Percentiles rank a stretch among this genome's conserved stretches.
These are phyloP conservation scores for Leptinotarsa undecemlineata DNA, from an alignment of 1,140 invertebrate species.

Conservation along the genomic window DNA sequence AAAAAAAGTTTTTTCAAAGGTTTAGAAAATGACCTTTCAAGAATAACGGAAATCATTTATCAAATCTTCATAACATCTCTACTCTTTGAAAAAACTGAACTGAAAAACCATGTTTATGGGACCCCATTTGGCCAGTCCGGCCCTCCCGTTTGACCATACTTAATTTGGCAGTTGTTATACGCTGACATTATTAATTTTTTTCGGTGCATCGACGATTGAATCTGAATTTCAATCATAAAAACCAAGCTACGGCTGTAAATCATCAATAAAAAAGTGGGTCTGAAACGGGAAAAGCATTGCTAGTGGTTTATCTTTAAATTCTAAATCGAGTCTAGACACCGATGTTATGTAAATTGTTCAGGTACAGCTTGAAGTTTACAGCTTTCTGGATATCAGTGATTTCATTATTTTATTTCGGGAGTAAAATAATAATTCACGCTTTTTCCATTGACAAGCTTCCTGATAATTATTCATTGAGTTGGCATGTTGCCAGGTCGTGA, in stretches of 20 bases:
- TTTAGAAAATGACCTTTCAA: too few relatives aligned
- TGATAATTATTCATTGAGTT: too few relatives aligned
- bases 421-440: too few relatives aligned
- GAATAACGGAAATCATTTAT: too few relatives aligned
- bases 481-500: too few relatives aligned
- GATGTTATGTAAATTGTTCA: neutral
- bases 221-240: constrained; percentile 5
- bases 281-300: neutral
- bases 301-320: constrained; percentile 1
- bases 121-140: neutral
- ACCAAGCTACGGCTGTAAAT: neutral
- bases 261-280: neutral
- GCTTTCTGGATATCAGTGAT: too few relatives aligned
- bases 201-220: neutral
- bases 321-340: neutral
- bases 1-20: too few relatives aligned
- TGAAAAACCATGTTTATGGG: too few relatives aligned
- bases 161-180: neutral
- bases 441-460: too few relatives aligned
- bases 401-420: too few relatives aligned
- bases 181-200: neutral
- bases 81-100: too few relatives aligned
- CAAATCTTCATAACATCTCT: too few relatives aligned
- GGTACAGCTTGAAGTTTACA: neutral
- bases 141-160: neutral